Percentiles rank a stretch among this genome's conserved stretches.
phyloP scores from a whole-genome alignment of 2,113 vertebrate genomes.

The Sapajus apella region DNA sequence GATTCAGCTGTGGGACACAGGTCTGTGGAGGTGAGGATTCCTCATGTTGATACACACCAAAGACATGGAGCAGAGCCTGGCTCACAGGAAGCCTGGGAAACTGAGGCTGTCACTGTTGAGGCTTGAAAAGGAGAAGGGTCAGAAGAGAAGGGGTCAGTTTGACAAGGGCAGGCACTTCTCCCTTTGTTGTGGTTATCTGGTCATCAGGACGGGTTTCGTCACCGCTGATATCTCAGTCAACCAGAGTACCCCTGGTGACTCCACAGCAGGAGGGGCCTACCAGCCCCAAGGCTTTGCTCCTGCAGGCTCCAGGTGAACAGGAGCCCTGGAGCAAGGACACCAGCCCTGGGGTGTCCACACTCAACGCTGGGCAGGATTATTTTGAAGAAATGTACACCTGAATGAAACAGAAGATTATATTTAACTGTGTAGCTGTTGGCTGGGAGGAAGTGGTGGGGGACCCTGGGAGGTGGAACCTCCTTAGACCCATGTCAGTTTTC shows the following conservation, averaged over 20 bases:
- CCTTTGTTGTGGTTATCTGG: not conserved
- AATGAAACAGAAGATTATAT: not conserved
- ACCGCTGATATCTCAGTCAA: accelerated
- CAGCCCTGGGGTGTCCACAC: not conserved
- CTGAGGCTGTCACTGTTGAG: not conserved
- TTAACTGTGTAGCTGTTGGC: not conserved
- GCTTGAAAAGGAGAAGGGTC: too few relatives aligned
- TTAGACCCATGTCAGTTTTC: not conserved
- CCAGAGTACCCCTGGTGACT: not conserved
- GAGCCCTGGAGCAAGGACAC: accelerated
- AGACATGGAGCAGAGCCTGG: not conserved
- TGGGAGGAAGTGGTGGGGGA: not conserved
- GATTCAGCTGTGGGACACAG: not conserved
- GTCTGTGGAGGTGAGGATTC: not conserved
- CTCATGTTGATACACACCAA: not conserved
- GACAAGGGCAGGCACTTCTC: not conserved
- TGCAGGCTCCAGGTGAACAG: not conserved
- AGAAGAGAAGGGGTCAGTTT: not conserved
- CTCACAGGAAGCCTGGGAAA: not conserved
- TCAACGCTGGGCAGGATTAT: accelerated
- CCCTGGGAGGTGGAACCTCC: not conserved
- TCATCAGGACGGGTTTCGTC: not conserved
- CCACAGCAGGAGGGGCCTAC: not conserved
- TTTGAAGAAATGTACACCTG: too few relatives aligned
- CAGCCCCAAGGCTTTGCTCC: not conserved